Conservation (phyloP, 2,888 invertebrate species). For the Blastobasis lacticolella region DNA sequence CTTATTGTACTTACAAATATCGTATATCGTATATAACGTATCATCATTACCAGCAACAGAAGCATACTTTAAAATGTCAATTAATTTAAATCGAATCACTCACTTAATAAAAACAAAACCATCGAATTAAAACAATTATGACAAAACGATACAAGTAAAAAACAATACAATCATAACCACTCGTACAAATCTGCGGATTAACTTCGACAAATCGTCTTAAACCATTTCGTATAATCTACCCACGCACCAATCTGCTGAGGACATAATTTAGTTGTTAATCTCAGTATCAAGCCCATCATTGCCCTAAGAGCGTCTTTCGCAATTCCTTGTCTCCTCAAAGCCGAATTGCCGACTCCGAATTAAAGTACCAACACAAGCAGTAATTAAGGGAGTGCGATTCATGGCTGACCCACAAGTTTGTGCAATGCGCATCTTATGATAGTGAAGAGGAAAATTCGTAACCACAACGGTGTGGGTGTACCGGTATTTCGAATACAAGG, state of each 20-base stretch:
- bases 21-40: too few relatives aligned
- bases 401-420: constrained; percentile 17
- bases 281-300: constrained; percentile 13
- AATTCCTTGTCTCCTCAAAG: constrained; percentile 6
- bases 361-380: constrained; percentile 15
- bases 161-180: too few relatives aligned
- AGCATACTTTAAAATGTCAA: too few relatives aligned
- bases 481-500: too few relatives aligned
- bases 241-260: neutral
- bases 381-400: constrained; percentile 26
- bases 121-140: too few relatives aligned
- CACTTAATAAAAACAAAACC: too few relatives aligned
- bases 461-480: neutral
- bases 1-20: too few relatives aligned
- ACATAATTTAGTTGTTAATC: constrained; percentile 12
- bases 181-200: too few relatives aligned
- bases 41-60: too few relatives aligned
- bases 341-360: constrained; percentile 18
- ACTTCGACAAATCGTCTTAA: too few relatives aligned
- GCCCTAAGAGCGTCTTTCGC: constrained; percentile 10
- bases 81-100: too few relatives aligned
- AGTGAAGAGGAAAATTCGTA: neutral
- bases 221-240: neutral
- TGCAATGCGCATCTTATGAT: constrained; percentile 3
- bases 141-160: too few relatives aligned